Evolutionary conservation across 2,113 vertebrate genomes (phyloP).

Genomic region (Nesogale talazaci): DNA sequence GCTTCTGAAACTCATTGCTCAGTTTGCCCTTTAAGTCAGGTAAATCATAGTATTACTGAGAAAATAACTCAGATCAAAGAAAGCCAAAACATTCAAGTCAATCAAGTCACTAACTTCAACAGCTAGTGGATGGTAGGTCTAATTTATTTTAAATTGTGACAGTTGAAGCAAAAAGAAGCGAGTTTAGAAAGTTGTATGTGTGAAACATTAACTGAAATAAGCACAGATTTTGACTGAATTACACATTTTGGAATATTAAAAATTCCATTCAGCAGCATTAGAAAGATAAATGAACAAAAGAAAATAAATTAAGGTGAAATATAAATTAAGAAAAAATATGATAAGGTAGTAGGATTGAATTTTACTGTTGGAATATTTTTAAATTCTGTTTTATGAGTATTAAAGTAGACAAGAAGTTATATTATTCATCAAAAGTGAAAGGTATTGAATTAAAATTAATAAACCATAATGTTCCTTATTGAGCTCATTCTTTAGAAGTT

Average conservation of each 20-base stretch:
- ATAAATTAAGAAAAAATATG: constrained; percentile 66
- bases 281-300: constrained; percentile 51
- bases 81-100: constrained; percentile 75
- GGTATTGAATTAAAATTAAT: constrained; percentile 76
- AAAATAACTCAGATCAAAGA: constrained; percentile 77
- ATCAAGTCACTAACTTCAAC: constrained; percentile 79
- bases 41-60: constrained; percentile 51
- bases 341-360: constrained; percentile 65
- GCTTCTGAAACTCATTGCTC: constrained; percentile 40
- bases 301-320: constrained; percentile 45
- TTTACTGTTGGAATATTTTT: constrained; percentile 66
- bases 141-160: constrained; percentile 72
- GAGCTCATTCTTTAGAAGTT: constrained; percentile 66
- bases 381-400: constrained; percentile 79
- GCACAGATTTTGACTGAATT: constrained; percentile 34
- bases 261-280: constrained; percentile 24
- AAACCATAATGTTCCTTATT: constrained; percentile 74
- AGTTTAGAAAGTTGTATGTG: constrained; percentile 37
- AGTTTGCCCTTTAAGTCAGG: constrained; percentile 61
- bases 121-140: constrained; percentile 67
- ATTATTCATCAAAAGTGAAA: constrained; percentile 81
- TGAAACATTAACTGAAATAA: constrained; percentile 47
- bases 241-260: constrained; percentile 45
- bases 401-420: constrained; percentile 68
- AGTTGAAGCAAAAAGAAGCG: constrained; percentile 55